Evolutionary conservation across 1,140 invertebrate species (phyloP), one percentile per base, ranked within the genome.

Genomic region (Diachasma alloeum): DNA sequence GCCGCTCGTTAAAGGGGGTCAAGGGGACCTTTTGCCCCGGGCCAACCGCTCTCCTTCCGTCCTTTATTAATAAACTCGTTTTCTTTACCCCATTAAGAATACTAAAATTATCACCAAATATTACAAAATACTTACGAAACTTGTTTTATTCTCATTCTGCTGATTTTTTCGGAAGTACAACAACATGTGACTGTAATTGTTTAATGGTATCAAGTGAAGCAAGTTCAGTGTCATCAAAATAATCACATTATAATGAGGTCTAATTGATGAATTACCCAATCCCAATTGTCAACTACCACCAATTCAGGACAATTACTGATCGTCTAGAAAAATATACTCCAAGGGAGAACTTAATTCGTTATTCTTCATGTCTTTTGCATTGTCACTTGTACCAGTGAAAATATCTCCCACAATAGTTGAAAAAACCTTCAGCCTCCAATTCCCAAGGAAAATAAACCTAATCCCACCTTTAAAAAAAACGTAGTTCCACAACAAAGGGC

Each of bases 21-120:
- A 86, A 86, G 85, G 85, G 85, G 67, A 85, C 80, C 79, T 81
- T 79, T 79, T 78, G 70, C 80, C 81, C 83, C 83, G 83, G 80
- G 81, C 80, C 66, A 68, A 13, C n/a, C 15, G 31, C 31, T 68
- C 66, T 66, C 24, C 26, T 68, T 68, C 74, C 77, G 79, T 78
- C 72, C 74, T 79, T 81, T 68, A 63, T 68, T 68, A 68, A 63
- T 63, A 63, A 63, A 63, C 59, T 63, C 15, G 22, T 63, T 63
- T 63, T 63, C 59, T 26, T 15, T 19, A 24, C n/a, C 19, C 24
- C 59, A 63, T 26, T 63, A 26, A 63, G 8, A 11, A 24, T 26
- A 63, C 59, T 8, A 19, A 31, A 63, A 15, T 63, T 63, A 63
- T 63, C 59, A 63, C 59, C 19, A 63, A 63, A 63, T 63, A 63